These are phyloP conservation scores for Gallinago nigripennis DNA, from an alignment of 2,797 vertebrate species.

Conservation along the genomic window DNA sequence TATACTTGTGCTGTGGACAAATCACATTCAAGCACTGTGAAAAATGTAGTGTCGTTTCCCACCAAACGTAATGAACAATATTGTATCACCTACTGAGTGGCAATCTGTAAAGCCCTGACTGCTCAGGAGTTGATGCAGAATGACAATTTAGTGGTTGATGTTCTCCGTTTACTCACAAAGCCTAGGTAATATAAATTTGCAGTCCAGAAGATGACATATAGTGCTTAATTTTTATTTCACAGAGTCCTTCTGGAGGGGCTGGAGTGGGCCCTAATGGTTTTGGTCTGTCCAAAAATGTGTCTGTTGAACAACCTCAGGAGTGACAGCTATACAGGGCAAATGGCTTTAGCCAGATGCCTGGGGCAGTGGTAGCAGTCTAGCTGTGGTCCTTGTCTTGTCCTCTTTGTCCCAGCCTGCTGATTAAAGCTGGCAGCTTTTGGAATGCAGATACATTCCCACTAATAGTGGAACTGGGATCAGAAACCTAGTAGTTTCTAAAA, in stretches of 20 bases:
- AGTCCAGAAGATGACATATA: background rate
- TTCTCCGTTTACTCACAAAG: background rate
- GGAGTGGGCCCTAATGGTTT: background rate
- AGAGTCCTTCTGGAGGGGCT: background rate
- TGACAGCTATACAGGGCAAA: background rate
- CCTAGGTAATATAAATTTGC: background rate
- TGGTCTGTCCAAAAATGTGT: background rate
- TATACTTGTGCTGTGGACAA: background rate
- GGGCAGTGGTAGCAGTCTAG: background rate
- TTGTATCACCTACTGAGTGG: background rate
- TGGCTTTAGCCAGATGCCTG: background rate
- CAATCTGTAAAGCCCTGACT: background rate
- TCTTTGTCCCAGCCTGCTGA: background rate
- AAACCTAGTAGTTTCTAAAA: background rate
- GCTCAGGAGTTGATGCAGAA: background rate
- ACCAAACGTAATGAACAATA: background rate
- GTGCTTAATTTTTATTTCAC: background rate
- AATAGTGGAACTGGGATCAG: background rate
- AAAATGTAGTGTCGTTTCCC: background rate
- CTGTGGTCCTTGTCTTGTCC: background rate
- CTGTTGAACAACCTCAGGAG: background rate
- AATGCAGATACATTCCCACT: background rate
- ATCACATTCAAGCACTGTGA: background rate
- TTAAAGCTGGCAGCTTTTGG: background rate
- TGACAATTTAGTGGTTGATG: background rate